Base-by-base conservation (phyloP, 2,888 invertebrate species). In the Caprella mutica region DNA sequence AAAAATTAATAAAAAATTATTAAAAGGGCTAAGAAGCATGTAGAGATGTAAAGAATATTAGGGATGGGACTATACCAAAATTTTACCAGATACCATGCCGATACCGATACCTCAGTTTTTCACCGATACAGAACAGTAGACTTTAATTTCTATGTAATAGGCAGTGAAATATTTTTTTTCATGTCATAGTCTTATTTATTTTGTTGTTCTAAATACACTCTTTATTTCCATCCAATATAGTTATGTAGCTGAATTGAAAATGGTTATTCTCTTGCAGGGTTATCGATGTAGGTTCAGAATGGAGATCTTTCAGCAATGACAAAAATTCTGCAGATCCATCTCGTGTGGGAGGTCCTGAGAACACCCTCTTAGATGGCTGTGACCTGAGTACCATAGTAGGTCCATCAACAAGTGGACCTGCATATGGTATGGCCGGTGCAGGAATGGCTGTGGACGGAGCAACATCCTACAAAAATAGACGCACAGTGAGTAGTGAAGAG, bases 321-420 rank as follows among this genome's bases (percentile, higher is more conserved):
- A 96, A 94, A 71, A 84, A 86, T 55, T 88, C 91, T 5, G 90
- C 89, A 0, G 98, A 99, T 75, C 96, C 96, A 4, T 94, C 94
- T 75, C 96, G 98, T 86, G 98, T 99, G 65, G 98, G 98, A 77
- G 96, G 96, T 0, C 92, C 97, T 0, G 98, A 99, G 77, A 99
- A 99, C 76, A 91, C 93, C 0, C 76, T 99, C 3, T 77, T 99
- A 0, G 89, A 87, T 68, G 94, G 97, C 0, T 88, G 92, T 40
- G 97, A 98, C 73, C 77, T 99, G 26, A 92, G 94, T 0, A 99
- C 98, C 9, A 89, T 93, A 74, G 98, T 99, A 67, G 93, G 82
- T 0, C 81, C 81, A 9, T 56, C 58, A 9, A 71, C 79, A 58
- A 79, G 79, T 23, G 86, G 89, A 68, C 90, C 90, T 1, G 89